Evolutionary conservation across 1,140 invertebrate genomes (phyloP).

Genomic region (Gryon sp.): DNA sequence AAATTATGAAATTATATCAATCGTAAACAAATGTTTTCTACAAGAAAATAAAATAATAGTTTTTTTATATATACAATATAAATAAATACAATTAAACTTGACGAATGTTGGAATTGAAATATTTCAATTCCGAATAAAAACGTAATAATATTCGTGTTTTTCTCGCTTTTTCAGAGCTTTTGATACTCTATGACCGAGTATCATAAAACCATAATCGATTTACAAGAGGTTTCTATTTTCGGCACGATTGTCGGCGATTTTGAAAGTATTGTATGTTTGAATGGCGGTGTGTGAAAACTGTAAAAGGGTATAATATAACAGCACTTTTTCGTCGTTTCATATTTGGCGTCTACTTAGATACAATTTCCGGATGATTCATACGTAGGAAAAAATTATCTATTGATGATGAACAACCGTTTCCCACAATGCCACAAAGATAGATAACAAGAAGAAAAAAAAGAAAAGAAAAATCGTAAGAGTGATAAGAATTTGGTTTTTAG

Average conservation of each 20-base stretch:
- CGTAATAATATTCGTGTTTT: slow-evolving; percentile 21
- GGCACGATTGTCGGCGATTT: slow-evolving; percentile 49
- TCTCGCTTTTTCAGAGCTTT: slow-evolving; percentile 27
- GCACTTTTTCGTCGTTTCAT: background rate
- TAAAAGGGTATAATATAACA: slow-evolving; percentile 23
- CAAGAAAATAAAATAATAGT: no score
- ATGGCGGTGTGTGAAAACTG: slow-evolving; percentile 1
- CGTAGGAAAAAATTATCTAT: background rate
- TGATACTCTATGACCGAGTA: background rate
- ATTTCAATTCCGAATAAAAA: background rate
- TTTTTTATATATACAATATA: no score
- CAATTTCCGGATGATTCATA: background rate
- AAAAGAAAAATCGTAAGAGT: no score
- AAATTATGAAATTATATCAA: no score
- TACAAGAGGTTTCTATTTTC: slow-evolving; percentile 35
- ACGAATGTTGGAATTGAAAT: no score
- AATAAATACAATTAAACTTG: no score
- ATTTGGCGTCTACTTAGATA: background rate
- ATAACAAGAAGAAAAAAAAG: background rate
- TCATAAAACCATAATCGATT: slow-evolving; percentile 50
- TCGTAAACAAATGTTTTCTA: no score
- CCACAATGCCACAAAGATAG: background rate
- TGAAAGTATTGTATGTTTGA: slow-evolving; percentile 24
- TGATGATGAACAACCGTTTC: background rate
- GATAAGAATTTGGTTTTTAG: background rate